These are phyloP conservation scores for Ylistrum balloti DNA, from an alignment of 1,140 invertebrate genomes.

Conservation along the genomic window DNA sequence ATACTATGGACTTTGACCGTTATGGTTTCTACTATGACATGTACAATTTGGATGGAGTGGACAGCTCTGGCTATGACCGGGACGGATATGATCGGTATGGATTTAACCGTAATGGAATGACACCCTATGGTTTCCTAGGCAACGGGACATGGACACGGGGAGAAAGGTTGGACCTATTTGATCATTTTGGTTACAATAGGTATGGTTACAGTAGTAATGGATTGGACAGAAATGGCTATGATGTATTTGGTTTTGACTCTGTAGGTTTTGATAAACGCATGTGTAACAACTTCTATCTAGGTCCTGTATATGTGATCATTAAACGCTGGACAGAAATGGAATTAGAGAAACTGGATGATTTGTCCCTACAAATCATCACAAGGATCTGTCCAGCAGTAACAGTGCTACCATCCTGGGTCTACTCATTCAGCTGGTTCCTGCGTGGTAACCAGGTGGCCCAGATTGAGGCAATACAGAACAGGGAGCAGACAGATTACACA, in stretches of 20 bases:
- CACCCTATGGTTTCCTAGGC: constrained; percentile 69
- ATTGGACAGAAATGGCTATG: constrained; percentile 75
- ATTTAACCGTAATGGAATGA: constrained; percentile 69
- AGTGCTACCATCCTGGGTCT: constrained; percentile 67
- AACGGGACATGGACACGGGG: constrained; percentile 65
- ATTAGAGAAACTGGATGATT: constrained; percentile 68
- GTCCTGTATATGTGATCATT: constrained; percentile 73
- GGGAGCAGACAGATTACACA: constrained; percentile 55
- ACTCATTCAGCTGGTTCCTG: constrained; percentile 73
- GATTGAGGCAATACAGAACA: constrained; percentile 66
- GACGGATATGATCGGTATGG: constrained; percentile 77
- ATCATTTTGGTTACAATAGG: constrained; percentile 73
- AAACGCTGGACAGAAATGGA: constrained; percentile 66
- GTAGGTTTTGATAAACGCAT: constrained; percentile 68
- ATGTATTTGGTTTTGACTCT: constrained; percentile 76
- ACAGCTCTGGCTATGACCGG: constrained; percentile 71
- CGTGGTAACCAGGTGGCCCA: constrained; percentile 67
- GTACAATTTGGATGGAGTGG: constrained; percentile 76
- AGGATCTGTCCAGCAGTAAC: constrained; percentile 74
- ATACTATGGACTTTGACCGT: constrained; percentile 71
- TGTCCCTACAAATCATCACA: constrained; percentile 68
- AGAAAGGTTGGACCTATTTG: constrained; percentile 63
- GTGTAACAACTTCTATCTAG: constrained; percentile 74
- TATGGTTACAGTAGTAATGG: constrained; percentile 74
- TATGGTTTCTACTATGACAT: constrained; percentile 73